These are phyloP conservation scores for Caenorhabditis angaria DNA, from an alignment of 2,888 invertebrate species.

Conservation along the genomic window DNA sequence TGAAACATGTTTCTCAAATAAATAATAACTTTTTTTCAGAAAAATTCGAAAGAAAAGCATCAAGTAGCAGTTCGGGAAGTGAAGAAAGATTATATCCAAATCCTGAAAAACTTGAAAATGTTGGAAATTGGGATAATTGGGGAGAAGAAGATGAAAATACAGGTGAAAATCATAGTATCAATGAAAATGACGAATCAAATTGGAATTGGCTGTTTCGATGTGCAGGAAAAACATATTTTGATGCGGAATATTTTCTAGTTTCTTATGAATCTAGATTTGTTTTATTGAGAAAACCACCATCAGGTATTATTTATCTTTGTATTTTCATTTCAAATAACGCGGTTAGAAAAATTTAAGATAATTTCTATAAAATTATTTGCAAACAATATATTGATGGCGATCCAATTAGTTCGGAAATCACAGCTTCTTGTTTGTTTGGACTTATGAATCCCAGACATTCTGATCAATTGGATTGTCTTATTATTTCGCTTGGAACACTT, in stretches of 20 bases:
- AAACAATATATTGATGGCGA: constrained; percentile 36
- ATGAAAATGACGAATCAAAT: constrained; percentile 33
- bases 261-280: constrained; percentile 37
- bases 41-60: constrained; percentile 28
- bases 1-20: background rate
- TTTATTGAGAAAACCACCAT: constrained; percentile 28
- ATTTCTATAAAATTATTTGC: constrained; percentile 32
- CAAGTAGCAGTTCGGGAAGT: constrained; percentile 27
- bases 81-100: constrained; percentile 24
- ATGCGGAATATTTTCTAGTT: constrained; percentile 36
- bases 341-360: constrained; percentile 12
- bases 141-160: constrained; percentile 19
- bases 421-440: constrained; percentile 40
- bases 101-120: constrained; percentile 34
- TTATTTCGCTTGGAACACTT: constrained; percentile 32
- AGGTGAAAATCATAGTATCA: background rate
- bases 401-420: constrained; percentile 32
- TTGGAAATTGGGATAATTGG: constrained; percentile 38
- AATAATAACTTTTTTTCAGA: constrained; percentile 13
- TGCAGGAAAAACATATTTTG: constrained; percentile 24
- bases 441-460: constrained; percentile 39
- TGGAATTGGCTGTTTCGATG: constrained; percentile 36
- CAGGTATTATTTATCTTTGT: constrained; percentile 12
- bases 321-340: background rate
- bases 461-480: constrained; percentile 47